Conservation (phyloP, 2,113 vertebrate genomes). For the Seriola aureovittata region DNA sequence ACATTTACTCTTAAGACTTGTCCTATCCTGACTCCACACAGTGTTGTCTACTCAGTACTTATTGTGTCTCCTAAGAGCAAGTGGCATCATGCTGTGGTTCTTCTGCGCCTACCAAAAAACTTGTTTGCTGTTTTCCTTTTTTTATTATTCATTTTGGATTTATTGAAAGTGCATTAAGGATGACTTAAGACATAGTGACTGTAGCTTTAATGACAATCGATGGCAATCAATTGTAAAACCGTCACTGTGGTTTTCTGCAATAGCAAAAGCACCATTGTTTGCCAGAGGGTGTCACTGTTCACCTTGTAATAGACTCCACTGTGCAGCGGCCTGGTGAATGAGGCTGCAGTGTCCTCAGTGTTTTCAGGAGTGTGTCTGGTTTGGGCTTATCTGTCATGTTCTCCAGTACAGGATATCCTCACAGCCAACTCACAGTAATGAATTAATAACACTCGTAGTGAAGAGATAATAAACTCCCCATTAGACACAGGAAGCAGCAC, state of each 20-base stretch:
- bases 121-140: not conserved
- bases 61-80: not conserved
- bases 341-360: slow-evolving; percentile 1
- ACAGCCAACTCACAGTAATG: slow-evolving; percentile 46
- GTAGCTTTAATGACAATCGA: not conserved
- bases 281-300: slow-evolving; percentile 77
- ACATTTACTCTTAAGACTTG: not conserved
- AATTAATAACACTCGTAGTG: slow-evolving; percentile 55
- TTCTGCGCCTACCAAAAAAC: no score
- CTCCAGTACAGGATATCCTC: slow-evolving; percentile 62
- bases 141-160: not conserved
- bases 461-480: slow-evolving; percentile 63
- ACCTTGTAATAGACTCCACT: slow-evolving; percentile 18
- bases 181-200: not conserved
- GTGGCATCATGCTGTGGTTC: no score
- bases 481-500: slow-evolving; percentile 59
- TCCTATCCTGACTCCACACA: not conserved
- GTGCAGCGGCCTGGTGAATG: slow-evolving; percentile 2
- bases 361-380: slow-evolving; percentile 49
- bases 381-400: slow-evolving; percentile 45
- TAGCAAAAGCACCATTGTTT: not conserved
- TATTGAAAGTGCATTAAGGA: not conserved
- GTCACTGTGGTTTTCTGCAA: not conserved
- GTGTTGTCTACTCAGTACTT: not conserved
- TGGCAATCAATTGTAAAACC: not conserved